Evolutionary conservation across 2,797 vertebrate genomes (phyloP), one percentile per base, ranked within the genome.

Genomic region (Pyrocephalus nanus): DNA sequence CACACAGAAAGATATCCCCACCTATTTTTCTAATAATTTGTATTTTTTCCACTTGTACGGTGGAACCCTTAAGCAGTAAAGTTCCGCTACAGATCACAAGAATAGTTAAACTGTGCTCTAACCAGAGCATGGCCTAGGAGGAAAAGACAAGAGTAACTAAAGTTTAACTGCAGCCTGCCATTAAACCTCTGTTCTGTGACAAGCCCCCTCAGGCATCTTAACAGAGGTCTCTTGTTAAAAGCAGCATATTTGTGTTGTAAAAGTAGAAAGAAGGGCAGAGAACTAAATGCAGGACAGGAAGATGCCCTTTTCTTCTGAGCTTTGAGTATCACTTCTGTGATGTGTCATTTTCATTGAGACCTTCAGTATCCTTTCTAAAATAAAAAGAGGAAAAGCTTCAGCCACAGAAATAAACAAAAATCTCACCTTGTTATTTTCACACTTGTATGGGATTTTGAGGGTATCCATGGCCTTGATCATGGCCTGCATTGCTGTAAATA

Each of bases 401-500:
- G 23, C 43, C 73, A 32, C 20, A n/a, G 38, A 94, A 92, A 86
- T 15, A 88, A 91, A 55, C 14, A 80, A 62, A 82, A 50, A 20
- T 69, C 96, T 97, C 98, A 99, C 99, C 99, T 99, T 99, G 95
- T 99, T 99, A 97, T 99, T 98, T 88, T 99, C 99, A 54, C 98
- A 99, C 97, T 99, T 99, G 98, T 99, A 99, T 14, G 98, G 98
- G 94, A 99, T 99, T 97, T 98, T 99, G 95, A 99, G 99, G 1
- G 98, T 99, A 96, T 99, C 99, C 97, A 97, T 98, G 91, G 99
- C 99, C 86, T 98, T 98, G 97, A 99, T 99, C 99, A 99, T 99
- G 80, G 99, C 97, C 98, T 99, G 99, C 98, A 99, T 98, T 97
- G 99, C 97, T 30, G 99, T 99, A 97, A 99, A 99, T 98, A 99